phyloP scores from a whole-genome alignment of 2,113 vertebrate genomes.

The Pseudopodoces humilis region DNA sequence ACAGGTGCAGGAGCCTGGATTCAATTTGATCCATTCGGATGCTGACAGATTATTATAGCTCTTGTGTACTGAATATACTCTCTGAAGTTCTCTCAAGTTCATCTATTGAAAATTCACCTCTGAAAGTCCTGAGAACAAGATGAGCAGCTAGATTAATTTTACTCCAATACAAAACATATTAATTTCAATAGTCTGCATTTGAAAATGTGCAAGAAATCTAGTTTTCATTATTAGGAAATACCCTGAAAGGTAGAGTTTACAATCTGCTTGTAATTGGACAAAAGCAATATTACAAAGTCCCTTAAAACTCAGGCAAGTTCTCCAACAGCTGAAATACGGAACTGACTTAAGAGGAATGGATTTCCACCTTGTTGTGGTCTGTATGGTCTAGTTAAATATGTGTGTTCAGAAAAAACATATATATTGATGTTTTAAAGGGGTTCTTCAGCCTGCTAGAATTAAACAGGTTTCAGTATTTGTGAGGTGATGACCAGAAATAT shows the following conservation, averaged over 20 bases:
- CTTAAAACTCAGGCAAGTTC: neutral
- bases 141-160: neutral
- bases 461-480: neutral
- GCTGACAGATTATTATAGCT: neutral
- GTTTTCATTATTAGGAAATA: neutral
- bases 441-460: neutral
- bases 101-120: neutral
- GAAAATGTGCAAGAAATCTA: neutral
- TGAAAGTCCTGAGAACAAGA: neutral
- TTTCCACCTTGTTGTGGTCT: neutral
- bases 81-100: neutral
- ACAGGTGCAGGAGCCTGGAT: neutral
- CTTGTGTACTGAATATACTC: neutral
- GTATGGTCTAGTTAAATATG: neutral
- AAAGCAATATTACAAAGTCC: neutral
- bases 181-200: neutral
- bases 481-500: neutral
- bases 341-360: neutral
- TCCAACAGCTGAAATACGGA: neutral
- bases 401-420: neutral
- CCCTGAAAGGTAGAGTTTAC: neutral
- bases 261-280: neutral
- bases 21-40: neutral
- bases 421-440: neutral
- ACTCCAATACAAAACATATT: neutral